These are phyloP conservation scores for Orthosia gothica DNA, from an alignment of 2,888 invertebrate species.

Conservation along the genomic window DNA sequence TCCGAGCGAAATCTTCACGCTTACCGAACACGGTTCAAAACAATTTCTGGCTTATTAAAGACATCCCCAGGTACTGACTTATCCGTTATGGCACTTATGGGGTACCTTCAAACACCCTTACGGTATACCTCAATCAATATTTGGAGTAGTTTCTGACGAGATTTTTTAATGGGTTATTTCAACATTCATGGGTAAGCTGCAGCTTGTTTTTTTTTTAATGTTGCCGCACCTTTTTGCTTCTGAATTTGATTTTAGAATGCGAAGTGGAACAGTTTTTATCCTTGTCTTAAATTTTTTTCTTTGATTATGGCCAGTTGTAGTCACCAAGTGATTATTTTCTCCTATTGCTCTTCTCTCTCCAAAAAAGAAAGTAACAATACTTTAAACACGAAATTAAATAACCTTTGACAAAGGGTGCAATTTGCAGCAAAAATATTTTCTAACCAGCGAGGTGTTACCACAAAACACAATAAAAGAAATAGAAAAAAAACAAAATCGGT, in stretches of 20 bases:
- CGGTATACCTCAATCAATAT: constrained; percentile 81
- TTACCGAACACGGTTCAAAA: constrained; percentile 87
- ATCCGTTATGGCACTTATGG: constrained; percentile 70
- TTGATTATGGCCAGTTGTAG: no score
- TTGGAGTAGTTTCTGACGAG: constrained; percentile 72
- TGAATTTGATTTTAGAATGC: not conserved
- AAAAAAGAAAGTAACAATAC: constrained; percentile 28
- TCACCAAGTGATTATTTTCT: not conserved
- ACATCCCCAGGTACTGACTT: constrained; percentile 80
- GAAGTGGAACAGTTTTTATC: not conserved
- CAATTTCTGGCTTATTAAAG: constrained; percentile 90
- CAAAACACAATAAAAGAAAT: constrained; percentile 53
- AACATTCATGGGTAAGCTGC: constrained; percentile 63
- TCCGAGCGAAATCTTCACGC: constrained; percentile 89
- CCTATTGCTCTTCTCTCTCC: not conserved
- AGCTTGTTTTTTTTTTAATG: constrained; percentile 30
- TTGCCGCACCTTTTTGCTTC: constrained; percentile 24
- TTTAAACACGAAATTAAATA: constrained; percentile 1
- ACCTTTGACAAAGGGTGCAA: constrained; percentile 6
- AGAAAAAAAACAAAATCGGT: constrained; percentile 66
- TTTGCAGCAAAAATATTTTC: constrained; percentile 26
- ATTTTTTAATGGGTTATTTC: constrained; percentile 67
- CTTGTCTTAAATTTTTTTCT: not conserved
- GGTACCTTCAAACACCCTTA: constrained; percentile 70
- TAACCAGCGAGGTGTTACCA: constrained; percentile 36